A percentile compares a stretch with the other conserved stretches of the same genome.
Conservation (phyloP, 2,113 vertebrate genomes). For the Lasiurus borealis region DNA sequence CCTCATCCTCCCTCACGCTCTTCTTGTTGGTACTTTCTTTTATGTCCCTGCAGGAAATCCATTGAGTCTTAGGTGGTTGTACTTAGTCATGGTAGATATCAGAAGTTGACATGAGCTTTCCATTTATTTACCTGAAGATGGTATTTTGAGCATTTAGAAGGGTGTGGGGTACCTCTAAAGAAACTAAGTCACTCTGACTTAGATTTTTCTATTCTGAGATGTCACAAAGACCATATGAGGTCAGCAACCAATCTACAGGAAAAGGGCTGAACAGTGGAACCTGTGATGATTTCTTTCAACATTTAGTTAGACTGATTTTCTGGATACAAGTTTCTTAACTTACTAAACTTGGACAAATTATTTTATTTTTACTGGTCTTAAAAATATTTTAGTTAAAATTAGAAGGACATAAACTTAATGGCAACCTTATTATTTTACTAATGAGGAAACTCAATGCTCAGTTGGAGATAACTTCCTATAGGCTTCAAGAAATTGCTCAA, state of each 20-base stretch:
- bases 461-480: not conserved
- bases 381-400: not conserved
- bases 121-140: not conserved
- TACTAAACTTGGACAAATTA: not conserved
- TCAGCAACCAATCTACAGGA: not conserved
- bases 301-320: conserved; percentile 20
- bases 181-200: conserved; percentile 6
- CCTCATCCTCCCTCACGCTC: not conserved
- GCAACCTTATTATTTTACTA: not conserved
- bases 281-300: not conserved
- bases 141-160: not conserved
- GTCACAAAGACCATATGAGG: conserved; percentile 54
- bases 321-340: not conserved
- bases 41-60: not conserved
- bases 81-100: not conserved
- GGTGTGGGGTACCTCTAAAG: not conserved
- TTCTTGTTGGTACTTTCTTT: not conserved
- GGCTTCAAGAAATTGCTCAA: conserved; percentile 1
- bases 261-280: not conserved
- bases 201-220: not conserved
- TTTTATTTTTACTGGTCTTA: conserved; percentile 14
- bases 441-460: not conserved
- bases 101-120: not conserved
- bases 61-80: not conserved
- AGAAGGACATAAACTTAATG: not conserved